A percentile compares a stretch with the other conserved stretches of the same genome.
These are phyloP conservation scores for Panagrolaimus sp. DNA, from an alignment of 1,140 invertebrate genomes.

Conservation along the genomic window DNA sequence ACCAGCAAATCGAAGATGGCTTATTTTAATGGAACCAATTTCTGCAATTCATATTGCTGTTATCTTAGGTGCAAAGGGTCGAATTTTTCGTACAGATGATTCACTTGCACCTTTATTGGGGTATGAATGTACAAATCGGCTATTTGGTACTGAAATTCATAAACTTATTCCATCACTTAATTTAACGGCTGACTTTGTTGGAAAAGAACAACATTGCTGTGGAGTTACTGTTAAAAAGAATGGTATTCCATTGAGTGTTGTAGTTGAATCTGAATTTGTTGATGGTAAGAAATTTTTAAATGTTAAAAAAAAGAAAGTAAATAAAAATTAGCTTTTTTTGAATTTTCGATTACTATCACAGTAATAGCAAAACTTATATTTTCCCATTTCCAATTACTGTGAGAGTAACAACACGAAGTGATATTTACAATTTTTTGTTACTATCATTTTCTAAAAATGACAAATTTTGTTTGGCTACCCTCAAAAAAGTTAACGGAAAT, in stretches of 20 bases:
- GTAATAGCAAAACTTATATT: no score
- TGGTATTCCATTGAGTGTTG: conserved; percentile 39
- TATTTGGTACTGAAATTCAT: conserved; percentile 44
- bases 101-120: conserved; percentile 39
- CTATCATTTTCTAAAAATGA: no score
- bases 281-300: conserved; percentile 29
- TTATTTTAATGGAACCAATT: conserved; percentile 49
- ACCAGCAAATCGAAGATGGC: conserved; percentile 33
- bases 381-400: no score
- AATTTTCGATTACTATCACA: conserved; percentile 17
- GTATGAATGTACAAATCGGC: conserved; percentile 43
- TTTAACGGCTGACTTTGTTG: conserved; percentile 23
- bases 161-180: conserved; percentile 37
- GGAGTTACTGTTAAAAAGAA: conserved; percentile 29
- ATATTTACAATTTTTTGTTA: no score
- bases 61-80: conserved; percentile 46
- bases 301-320: conserved; percentile 16
- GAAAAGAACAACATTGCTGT: conserved; percentile 33
- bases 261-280: conserved; percentile 28
- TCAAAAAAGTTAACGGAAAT: no score
- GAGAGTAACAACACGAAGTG: no score
- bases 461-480: no score
- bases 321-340: not conserved
- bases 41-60: conserved; percentile 38
- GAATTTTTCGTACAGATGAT: conserved; percentile 45